A percentile compares a stretch with the other conserved stretches of the same genome.
phyloP scores from a whole-genome alignment of 2,113 vertebrate genomes.

The Sceloporus undulatus region DNA sequence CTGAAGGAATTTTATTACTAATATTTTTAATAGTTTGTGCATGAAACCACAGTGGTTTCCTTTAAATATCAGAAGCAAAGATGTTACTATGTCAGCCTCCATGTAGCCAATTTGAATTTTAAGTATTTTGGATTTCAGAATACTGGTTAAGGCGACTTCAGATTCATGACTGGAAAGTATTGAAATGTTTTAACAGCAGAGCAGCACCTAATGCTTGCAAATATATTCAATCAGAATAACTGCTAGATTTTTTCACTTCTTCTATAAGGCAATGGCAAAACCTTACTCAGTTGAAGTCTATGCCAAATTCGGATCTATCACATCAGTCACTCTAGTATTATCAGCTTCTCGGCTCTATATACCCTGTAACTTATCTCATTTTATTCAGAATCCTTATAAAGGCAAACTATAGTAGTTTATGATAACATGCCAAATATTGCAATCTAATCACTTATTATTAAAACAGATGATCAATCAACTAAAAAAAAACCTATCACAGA shows the following conservation, averaged over 20 bases:
- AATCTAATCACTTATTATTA: conserved; percentile 32
- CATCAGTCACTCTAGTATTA: neutral
- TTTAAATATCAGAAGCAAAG: no score
- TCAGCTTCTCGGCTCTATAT: neutral
- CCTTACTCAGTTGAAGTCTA: neutral
- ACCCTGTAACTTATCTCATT: neutral
- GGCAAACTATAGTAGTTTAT: neutral
- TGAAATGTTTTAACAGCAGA: neutral
- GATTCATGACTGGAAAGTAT: no score
- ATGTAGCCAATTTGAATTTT: no score
- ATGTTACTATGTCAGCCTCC: no score
- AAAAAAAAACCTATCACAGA: conserved; percentile 26
- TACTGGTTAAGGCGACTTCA: no score
- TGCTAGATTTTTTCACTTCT: neutral
- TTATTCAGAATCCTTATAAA: neutral
- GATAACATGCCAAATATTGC: conserved; percentile 16
- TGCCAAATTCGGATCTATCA: neutral
- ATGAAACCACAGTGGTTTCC: no score
- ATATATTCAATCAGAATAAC: neutral
- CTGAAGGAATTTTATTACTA: no score
- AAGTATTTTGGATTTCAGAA: no score
- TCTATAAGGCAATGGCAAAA: neutral
- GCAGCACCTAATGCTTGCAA: neutral
- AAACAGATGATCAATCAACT: conserved; percentile 21
- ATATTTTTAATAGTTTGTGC: no score